phyloP scores from a whole-genome alignment of 2,113 vertebrate species.

The Datnioides undecimradiatus region DNA sequence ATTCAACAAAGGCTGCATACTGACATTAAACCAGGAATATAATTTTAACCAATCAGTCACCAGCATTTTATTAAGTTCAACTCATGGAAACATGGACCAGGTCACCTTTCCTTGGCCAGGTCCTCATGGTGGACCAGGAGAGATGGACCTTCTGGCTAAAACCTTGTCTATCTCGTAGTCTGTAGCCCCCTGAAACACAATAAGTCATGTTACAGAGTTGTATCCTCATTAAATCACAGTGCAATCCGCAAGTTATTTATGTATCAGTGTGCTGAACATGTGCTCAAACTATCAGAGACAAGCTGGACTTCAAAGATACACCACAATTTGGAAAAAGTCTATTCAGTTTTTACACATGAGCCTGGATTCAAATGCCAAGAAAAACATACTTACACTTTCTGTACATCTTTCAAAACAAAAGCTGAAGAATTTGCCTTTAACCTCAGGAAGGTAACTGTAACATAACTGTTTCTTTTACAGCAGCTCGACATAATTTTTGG shows the following conservation, averaged over 20 bases:
- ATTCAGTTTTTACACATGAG: background rate
- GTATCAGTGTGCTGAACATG: background rate
- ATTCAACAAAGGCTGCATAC: no score
- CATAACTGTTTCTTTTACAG: no score
- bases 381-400: no score
- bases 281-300: background rate
- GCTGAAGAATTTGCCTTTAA: background rate
- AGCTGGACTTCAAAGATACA: background rate
- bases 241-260: background rate
- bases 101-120: constrained; percentile 8
- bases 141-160: constrained; percentile 71
- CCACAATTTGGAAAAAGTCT: background rate
- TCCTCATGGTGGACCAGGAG: constrained; percentile 45
- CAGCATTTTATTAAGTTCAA: background rate
- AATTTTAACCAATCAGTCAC: background rate
- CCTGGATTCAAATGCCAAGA: background rate
- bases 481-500: background rate
- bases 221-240: background rate
- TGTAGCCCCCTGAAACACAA: constrained; percentile 78
- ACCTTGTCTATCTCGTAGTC: constrained; percentile 78
- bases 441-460: background rate
- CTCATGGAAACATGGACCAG: background rate
- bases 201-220: background rate
- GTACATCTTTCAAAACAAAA: background rate
- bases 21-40: no score